Evolutionary conservation across 1,140 invertebrate species (phyloP), one percentile per base, ranked within the genome.

Genomic region (Luehdorfia chinensis): DNA sequence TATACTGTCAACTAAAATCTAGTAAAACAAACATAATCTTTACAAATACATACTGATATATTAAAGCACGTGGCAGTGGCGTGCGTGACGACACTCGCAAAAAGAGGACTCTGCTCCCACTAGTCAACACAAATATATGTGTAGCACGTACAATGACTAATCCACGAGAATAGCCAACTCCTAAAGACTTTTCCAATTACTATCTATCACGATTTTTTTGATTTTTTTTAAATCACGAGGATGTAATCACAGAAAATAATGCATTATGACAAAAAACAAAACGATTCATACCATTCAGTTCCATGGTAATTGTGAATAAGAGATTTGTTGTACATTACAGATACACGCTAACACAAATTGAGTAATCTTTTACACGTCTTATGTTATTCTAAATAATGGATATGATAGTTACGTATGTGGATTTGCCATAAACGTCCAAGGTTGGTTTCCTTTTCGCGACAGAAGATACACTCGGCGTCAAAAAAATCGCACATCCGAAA

Each of bases 51-150:
- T 21, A 21, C 6, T 21, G 6, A 21, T 21, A 6, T 21, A 21
- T 21, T 21, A 21, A 41, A 27, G 13, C 50, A 70, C 64, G 60
- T 50, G 41, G 45, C 30, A 6, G 28, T 14, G 31, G 36, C 64
- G 53, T 71, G 67, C 47, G 36, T 56, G 39, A 41, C 44, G 54
- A 47, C 16, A 30, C 9, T 9, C 37, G 37, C 37, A 9, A 41
- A 41, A 41, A 34, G 62, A 44, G 63, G 59, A 71, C 67, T 74
- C 59, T 74, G 67, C 55, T 64, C 65, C 57, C 45, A 21, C 19
- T 19, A 33, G 32, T 47, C 25, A 9, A 23, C 8, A 11, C 27
- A n/a, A 8, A 27, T 15, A 43, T 43, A 43, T 16, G 16, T 53
- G 28, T 43, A 47, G 21, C 14, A 41, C 32, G 32, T 21, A 11